Evolutionary conservation across 2,113 vertebrate species (phyloP).

Genomic region (Prinia subflava): DNA sequence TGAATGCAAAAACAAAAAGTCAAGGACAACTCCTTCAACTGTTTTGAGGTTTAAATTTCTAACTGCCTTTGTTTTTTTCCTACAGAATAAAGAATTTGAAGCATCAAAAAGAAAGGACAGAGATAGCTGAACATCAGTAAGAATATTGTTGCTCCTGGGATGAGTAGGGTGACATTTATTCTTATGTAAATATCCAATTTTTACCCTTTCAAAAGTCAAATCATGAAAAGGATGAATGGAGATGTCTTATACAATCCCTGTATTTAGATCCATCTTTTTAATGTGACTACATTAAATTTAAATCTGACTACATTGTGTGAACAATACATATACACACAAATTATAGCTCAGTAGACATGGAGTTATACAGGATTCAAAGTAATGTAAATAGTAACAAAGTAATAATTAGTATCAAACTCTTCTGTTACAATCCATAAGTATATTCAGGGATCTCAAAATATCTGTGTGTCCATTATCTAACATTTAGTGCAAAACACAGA

Average conservation of each 20-base stretch:
- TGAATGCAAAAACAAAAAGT: background rate
- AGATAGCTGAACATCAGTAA: background rate
- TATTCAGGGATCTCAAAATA: background rate
- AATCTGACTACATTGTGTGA: background rate
- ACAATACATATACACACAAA: background rate
- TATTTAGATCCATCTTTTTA: background rate
- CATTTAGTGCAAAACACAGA: background rate
- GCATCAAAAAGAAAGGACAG: background rate
- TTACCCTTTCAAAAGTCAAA: background rate
- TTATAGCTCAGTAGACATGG: background rate
- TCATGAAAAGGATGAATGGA: background rate
- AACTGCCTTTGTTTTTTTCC: background rate
- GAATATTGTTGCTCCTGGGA: background rate
- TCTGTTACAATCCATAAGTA: background rate
- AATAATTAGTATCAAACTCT: background rate
- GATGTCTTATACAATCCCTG: background rate
- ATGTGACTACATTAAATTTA: background rate
- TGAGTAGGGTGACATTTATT: background rate
- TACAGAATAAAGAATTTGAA: background rate
- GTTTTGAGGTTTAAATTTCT: background rate
- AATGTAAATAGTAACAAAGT: background rate
- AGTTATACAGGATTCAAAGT: background rate
- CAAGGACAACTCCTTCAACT: background rate
- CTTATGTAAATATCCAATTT: background rate
- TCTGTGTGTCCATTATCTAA: background rate